Evolutionary conservation across 2,888 invertebrate genomes (phyloP), one percentile per base, ranked within the genome.

Genomic region (Coenonympha glycerion): DNA sequence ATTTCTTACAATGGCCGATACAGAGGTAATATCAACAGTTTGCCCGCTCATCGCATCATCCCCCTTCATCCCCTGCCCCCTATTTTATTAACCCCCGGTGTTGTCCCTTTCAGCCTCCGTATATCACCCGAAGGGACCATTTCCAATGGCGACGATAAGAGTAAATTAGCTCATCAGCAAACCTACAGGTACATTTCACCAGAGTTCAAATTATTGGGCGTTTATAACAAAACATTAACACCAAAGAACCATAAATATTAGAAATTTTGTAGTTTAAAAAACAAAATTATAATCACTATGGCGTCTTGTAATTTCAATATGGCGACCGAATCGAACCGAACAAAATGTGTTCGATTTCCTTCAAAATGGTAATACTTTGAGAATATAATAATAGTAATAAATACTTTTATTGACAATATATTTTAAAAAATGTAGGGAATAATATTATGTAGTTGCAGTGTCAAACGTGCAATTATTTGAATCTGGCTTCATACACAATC

Each of bases 111-210:
- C 84, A 90, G 89, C 85, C 84, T 88, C 74, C 89, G 89, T 79
- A 86, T 87, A 73, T 90, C 90, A 80, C 88, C 83, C 72, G 82
- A 88, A 71, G 87, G 87, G 75, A 82, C 86, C 73, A 89, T 91
- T 71, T 88, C 90, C 57, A 90, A 90, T 80, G 89, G 89, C 72
- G 90, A 90, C 64, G 92, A 92, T 75, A 92, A 91, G 82, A 85
- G 85, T 89, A 83, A 90, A 89, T 80, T 90, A 90, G 70, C 87
- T 88, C 75, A 92, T 84, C 92, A 92, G 73, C 93, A 93, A 86
- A 93, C 93, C 52, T 93, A 93, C 89, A 92, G 91, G 92, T 92
- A 89, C 76, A 83, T 82, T 44, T 26, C 37, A 24, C 18, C 36
- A 28, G 24, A 2, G 36, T 28, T 37, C 46, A 46, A 26, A 9